These are phyloP conservation scores for Ceriagrion tenellum DNA, from an alignment of 2,888 invertebrate genomes.

Conservation along the genomic window DNA sequence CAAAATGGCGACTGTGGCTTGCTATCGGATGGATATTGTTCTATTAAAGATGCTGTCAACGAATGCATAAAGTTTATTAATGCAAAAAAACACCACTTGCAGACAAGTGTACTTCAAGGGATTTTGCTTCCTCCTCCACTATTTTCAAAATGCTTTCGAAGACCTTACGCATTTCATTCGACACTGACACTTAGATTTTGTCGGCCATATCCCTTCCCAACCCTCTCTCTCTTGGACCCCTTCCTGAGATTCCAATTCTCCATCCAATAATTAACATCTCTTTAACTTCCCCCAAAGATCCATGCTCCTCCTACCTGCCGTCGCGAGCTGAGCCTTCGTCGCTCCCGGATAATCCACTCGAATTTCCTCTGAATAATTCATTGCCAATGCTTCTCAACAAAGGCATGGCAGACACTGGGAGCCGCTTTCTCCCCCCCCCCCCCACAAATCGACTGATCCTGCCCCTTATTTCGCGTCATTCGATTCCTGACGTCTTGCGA, in stretches of 20 bases:
- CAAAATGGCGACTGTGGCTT: no score
- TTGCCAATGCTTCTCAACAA: neutral
- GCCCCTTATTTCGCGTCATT: slow-evolving; percentile 6
- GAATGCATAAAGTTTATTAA: no score
- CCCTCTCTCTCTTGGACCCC: neutral
- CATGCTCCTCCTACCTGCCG: neutral
- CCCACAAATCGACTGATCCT: neutral
- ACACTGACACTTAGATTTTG: neutral
- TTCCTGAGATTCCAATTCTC: neutral
- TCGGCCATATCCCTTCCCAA: neutral
- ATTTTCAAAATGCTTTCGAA: neutral
- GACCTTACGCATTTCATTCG: neutral
- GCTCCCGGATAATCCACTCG: slow-evolving; percentile 38
- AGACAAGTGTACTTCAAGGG: no score
- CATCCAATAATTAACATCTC: slow-evolving; percentile 24
- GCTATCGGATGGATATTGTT: no score
- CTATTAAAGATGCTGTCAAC: no score
- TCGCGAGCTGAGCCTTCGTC: neutral
- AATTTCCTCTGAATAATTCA: slow-evolving; percentile 42
- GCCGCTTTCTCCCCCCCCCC: no score
- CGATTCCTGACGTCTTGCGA: neutral
- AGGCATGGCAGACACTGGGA: neutral
- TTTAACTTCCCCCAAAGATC: slow-evolving; percentile 8
- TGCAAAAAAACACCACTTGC: no score
- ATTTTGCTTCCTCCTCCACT: neutral